Conservation (phyloP, 2,113 vertebrate species). For the Butorides virescens region DNA sequence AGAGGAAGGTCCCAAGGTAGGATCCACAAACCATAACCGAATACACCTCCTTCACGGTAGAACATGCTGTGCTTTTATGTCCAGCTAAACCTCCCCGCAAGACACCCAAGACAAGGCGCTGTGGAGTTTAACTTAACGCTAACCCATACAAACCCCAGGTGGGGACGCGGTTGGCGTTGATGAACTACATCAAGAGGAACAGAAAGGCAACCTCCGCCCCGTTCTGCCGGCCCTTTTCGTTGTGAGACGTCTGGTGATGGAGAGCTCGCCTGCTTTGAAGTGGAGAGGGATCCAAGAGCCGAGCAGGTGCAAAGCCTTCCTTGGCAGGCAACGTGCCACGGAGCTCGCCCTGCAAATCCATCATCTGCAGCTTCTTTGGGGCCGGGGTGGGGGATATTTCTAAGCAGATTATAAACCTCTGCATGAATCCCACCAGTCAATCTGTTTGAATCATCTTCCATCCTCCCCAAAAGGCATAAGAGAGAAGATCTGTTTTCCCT, state of each 20-base stretch:
- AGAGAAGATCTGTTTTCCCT: not conserved
- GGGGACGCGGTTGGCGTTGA: rapidly evolving
- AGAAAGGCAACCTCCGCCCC: not conserved
- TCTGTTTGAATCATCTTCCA: not conserved
- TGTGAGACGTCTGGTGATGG: rapidly evolving
- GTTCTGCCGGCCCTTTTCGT: not conserved
- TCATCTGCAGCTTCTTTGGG: not conserved
- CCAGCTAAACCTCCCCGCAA: not conserved
- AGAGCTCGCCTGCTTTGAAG: not conserved
- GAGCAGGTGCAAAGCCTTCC: not conserved
- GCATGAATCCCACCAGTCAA: not conserved
- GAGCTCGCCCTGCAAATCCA: not conserved
- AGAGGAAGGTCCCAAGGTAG: not conserved
- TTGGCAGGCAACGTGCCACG: not conserved
- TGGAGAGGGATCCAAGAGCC: not conserved
- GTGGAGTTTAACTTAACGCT: not conserved
- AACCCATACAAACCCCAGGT: not conserved
- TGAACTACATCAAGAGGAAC: not conserved
- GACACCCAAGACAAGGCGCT: not conserved
- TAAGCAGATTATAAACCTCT: not conserved
- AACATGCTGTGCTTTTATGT: not conserved
- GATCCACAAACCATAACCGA: not conserved
- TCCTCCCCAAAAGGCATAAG: not conserved
- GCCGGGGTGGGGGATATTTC: not conserved
- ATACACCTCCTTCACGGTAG: not conserved